Conservation (phyloP, 2,888 invertebrate genomes). For the Galerucella pusilla region DNA sequence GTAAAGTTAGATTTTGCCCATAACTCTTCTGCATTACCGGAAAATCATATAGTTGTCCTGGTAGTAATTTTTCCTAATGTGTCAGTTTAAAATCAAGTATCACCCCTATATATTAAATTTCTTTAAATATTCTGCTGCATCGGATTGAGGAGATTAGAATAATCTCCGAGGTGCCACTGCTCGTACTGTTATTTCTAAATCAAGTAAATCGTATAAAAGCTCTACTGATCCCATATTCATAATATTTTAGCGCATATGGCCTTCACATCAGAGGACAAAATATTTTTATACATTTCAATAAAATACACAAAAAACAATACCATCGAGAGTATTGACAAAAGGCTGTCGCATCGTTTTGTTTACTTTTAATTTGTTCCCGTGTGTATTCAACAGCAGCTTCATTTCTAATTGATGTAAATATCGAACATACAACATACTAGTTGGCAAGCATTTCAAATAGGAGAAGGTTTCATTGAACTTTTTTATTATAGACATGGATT, state of each 20-base stretch:
- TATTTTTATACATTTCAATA: constrained; percentile 26
- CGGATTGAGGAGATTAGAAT: no score
- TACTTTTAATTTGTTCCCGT: constrained; percentile 33
- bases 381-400: constrained; percentile 28
- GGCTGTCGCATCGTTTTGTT: constrained; percentile 33
- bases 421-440: background rate
- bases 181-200: no score
- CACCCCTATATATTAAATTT: no score
- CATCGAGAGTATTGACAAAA: constrained; percentile 33
- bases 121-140: no score
- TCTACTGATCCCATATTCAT: background rate
- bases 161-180: no score
- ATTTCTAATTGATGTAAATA: constrained; percentile 33
- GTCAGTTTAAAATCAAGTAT: no score
- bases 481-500: background rate
- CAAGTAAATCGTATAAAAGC: background rate
- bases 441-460: background rate
- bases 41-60: no score
- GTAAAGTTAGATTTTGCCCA: no score
- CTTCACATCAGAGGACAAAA: constrained; percentile 9
- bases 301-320: constrained; percentile 6
- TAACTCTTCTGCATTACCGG: no score
- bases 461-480: background rate
- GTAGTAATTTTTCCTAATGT: no score
- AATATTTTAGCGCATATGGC: constrained; percentile 2